Evolutionary conservation across 2,888 invertebrate species (phyloP), one percentile per base, ranked within the genome.

Genomic region (Chrysolina haemoptera): DNA sequence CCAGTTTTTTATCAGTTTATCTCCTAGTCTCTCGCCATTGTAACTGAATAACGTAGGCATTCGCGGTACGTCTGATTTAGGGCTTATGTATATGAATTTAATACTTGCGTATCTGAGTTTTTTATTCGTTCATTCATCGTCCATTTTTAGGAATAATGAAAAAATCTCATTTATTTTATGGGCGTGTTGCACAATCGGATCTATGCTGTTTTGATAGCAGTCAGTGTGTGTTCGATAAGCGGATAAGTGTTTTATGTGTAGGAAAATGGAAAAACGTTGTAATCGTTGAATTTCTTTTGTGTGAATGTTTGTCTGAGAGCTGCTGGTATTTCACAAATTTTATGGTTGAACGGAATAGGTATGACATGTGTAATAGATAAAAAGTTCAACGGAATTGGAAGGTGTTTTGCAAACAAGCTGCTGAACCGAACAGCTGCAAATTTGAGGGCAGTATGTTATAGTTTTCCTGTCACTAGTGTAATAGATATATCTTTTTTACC

Each of bases 61-160:
- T 53, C 16, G 53, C 53, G 53, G 53, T 10, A n/a, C 18, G 53
- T 53, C 18, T 53, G 53, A 20, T 53, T 53, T 53, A 53, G 53
- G 16, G 53, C 12, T 18, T 53, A 53, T 53, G 53, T 53, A 53
- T 53, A 53, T 53, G 53, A 53, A 53, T 53, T 53, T 53, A 53
- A 53, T 53, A 18, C 18, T 53, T n/a, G 53, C 53, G 18, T 53
- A 53, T 53, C 18, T 53, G 53, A 16, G 53, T 8, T 53, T 53
- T 53, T 53, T 18, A 18, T 20, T 53, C 8, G 1, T 18, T 53
- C 53, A 18, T 53, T 53, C 53, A 18, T 18, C 53, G 16, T 0
- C 11, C 20, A 16, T 50, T 18, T 50, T 16, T 18, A 16, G 50
- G 1, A 50, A 53, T 18, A 53, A 53, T 48, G 48, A 53, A 53